Conservation (phyloP, 2,797 vertebrate genomes). For the Sardinella longiceps region DNA sequence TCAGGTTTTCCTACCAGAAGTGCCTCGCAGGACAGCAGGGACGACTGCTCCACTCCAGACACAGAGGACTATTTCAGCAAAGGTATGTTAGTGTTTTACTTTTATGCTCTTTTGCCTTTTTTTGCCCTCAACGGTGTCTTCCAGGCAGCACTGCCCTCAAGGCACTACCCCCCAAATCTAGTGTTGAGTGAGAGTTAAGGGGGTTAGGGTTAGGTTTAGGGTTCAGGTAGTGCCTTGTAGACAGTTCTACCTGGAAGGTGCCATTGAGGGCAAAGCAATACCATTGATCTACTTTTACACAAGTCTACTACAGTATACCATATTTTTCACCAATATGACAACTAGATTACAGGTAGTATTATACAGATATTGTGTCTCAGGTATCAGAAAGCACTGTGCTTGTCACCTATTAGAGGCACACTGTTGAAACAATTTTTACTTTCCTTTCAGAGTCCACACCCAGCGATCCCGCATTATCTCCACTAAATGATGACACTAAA, state of each 20-base stretch:
- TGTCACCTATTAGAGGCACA: neutral
- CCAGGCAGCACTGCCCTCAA: no score
- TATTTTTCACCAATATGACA: no score
- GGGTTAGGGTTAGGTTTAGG: no score
- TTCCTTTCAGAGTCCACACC: constrained; percentile 80
- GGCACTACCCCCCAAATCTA: no score
- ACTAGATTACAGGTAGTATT: no score
- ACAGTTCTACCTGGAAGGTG: no score
- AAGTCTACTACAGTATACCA: neutral
- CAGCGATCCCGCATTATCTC: constrained; percentile 77
- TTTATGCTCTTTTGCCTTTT: no score
- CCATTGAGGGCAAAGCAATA: no score
- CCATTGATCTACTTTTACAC: neutral
- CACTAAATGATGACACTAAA: constrained; percentile 80
- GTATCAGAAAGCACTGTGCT: neutral
- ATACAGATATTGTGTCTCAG: neutral
- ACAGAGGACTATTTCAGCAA: constrained; percentile 78
- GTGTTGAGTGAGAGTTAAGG: no score
- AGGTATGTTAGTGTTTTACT: constrained; percentile 70
- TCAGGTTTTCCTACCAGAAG: constrained; percentile 84
- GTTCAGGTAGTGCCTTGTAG: no score
- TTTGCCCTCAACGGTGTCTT: no score
- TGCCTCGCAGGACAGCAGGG: constrained; percentile 81
- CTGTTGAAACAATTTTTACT: neutral
- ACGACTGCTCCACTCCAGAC: constrained; percentile 68